A percentile compares a stretch with the other conserved stretches of the same genome.
These are phyloP conservation scores for Bradysia coprophila DNA, from an alignment of 1,140 invertebrate species.

Conservation along the genomic window DNA sequence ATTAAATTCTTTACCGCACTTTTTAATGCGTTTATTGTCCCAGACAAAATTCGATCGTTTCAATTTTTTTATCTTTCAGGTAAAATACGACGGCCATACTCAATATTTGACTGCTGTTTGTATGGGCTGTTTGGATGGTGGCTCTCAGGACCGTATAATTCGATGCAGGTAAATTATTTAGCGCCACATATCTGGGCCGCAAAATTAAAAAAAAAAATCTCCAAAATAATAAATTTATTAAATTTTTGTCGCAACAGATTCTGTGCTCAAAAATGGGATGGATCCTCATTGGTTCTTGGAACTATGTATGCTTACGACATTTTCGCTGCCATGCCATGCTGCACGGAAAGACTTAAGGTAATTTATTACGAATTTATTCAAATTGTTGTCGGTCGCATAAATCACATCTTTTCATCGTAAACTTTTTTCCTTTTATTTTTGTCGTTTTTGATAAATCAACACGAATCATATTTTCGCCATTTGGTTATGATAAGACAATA, in stretches of 20 bases:
- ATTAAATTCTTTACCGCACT: too few relatives aligned
- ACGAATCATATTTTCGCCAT: too few relatives aligned
- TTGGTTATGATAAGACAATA: too few relatives aligned
- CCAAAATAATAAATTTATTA: neutral
- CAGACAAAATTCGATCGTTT: too few relatives aligned
- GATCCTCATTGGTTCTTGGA: conserved; percentile 77
- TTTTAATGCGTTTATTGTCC: too few relatives aligned
- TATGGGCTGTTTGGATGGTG: conserved; percentile 77
- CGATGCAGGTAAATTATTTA: conserved; percentile 33
- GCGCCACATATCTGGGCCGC: neutral
- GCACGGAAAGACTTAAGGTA: conserved; percentile 79
- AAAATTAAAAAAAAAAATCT: neutral
- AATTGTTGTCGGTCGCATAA: too few relatives aligned
- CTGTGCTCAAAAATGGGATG: conserved; percentile 80
- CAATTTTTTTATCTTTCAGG: conserved; percentile 35
- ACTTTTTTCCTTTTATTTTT: neutral
- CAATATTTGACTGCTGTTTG: conserved; percentile 87
- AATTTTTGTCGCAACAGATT: conserved; percentile 27
- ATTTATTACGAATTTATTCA: too few relatives aligned
- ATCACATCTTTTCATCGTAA: too few relatives aligned
- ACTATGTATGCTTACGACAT: conserved; percentile 98
- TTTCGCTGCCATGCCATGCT: conserved; percentile 91
- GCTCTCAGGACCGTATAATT: conserved; percentile 47
- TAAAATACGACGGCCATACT: conserved; percentile 69
- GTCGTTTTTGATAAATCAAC: neutral